Evolutionary conservation across 35 echinoderm and acorn worm species (phyloP).

Genomic region (Strongylocentrotus purpuratus): DNA sequence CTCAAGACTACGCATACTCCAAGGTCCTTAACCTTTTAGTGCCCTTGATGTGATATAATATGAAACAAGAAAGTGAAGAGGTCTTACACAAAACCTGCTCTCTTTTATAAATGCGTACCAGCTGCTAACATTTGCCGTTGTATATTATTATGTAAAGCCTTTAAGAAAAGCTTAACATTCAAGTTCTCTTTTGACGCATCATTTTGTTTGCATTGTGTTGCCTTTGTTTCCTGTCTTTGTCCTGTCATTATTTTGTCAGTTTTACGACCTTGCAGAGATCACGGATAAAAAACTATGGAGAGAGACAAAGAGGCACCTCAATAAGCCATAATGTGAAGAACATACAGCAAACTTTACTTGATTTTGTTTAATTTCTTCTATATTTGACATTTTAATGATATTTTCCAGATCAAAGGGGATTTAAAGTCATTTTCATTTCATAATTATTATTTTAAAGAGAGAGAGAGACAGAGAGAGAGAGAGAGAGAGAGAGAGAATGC

Average conservation of each 20-base stretch:
- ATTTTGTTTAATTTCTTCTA: background rate
- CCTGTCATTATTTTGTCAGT: background rate
- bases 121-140: background rate
- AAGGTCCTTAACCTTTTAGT: background rate
- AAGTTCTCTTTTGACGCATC: no score
- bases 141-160: background rate
- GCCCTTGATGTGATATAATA: background rate
- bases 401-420: no score
- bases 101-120: background rate
- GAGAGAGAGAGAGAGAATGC: background rate
- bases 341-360: background rate
- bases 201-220: background rate
- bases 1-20: background rate
- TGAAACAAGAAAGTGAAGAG: background rate
- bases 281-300: background rate
- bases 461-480: background rate
- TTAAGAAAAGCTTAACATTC: no score
- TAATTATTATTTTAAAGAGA: background rate
- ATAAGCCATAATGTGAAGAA: background rate
- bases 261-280: background rate
- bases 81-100: background rate
- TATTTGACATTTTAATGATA: no score
- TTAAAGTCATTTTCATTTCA: background rate
- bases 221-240: background rate
- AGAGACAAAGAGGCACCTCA: background rate